A percentile compares a stretch with the other conserved stretches of the same genome.
These are phyloP conservation scores for Agrotis puta DNA, from an alignment of 2,888 invertebrate genomes.

Conservation along the genomic window DNA sequence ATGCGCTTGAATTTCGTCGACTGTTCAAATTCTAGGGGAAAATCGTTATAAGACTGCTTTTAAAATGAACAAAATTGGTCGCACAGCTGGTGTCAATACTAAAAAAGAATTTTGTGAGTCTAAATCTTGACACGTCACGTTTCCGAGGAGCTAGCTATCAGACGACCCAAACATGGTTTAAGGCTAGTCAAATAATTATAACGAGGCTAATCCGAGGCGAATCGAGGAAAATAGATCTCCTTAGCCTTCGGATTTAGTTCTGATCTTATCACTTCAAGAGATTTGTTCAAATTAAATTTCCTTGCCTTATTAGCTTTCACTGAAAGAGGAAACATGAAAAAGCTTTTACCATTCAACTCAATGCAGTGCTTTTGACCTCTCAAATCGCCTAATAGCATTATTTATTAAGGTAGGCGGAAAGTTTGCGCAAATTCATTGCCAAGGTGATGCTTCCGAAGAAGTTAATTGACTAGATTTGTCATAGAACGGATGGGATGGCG, in stretches of 20 bases:
- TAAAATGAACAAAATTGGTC: not conserved
- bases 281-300: slow-evolving; percentile 2
- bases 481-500: slow-evolving; percentile 10
- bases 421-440: slow-evolving; percentile 37
- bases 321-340: slow-evolving; percentile 32
- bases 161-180: too few relatives aligned
- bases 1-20: not conserved
- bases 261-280: slow-evolving; percentile 13
- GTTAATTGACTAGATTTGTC: slow-evolving; percentile 26
- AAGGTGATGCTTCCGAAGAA: slow-evolving; percentile 29
- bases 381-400: slow-evolving; percentile 11
- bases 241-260: not conserved
- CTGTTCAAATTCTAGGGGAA: not conserved
- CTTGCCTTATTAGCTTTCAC: slow-evolving; percentile 1
- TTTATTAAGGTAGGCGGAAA: slow-evolving; percentile 26
- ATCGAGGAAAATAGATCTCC: not conserved
- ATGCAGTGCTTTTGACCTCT: slow-evolving; percentile 46
- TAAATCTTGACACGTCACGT: too few relatives aligned
- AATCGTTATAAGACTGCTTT: not conserved
- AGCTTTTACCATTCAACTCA: slow-evolving; percentile 33
- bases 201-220: too few relatives aligned
- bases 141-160: too few relatives aligned
- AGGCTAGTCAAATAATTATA: too few relatives aligned
- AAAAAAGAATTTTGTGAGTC: too few relatives aligned
- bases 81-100: too few relatives aligned